These are phyloP conservation scores for Microvelia longipes DNA, from an alignment of 1,140 invertebrate genomes.

Conservation along the genomic window DNA sequence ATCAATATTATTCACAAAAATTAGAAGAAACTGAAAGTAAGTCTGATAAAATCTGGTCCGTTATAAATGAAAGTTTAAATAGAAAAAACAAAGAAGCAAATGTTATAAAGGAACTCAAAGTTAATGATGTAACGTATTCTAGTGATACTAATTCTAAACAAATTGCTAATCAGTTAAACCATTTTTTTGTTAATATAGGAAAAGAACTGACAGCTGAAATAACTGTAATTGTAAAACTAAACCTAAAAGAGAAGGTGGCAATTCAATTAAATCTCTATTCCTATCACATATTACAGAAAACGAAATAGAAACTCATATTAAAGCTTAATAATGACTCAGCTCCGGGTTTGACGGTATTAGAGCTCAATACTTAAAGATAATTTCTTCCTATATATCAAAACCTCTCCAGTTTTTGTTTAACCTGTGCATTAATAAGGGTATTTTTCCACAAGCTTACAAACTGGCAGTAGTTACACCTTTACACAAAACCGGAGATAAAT, in stretches of 20 bases:
- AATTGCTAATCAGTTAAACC: not conserved
- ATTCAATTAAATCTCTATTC: not conserved
- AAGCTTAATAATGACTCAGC: not conserved
- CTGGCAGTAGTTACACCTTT: not conserved
- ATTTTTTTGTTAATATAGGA: not conserved
- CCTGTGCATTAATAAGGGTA: not conserved
- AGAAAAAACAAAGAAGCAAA: not conserved
- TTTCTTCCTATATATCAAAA: not conserved
- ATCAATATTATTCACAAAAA: not conserved
- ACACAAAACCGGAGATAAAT: not conserved
- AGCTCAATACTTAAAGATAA: not conserved
- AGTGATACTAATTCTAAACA: not conserved
- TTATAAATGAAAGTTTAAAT: not conserved
- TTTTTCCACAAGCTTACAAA: not conserved
- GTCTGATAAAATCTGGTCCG: not conserved
- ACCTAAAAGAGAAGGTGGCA: no score
- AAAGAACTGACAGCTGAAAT: not conserved
- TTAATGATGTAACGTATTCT: not conserved
- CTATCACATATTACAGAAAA: not conserved
- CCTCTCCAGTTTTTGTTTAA: not conserved
- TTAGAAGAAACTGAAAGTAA: not conserved
- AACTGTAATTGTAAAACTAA: not conserved
- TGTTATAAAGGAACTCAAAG: not conserved
- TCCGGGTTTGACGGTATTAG: not conserved
- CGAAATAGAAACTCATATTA: not conserved